phyloP scores from a whole-genome alignment of 2,113 vertebrate species.

The Dicrurus megarhynchus region DNA sequence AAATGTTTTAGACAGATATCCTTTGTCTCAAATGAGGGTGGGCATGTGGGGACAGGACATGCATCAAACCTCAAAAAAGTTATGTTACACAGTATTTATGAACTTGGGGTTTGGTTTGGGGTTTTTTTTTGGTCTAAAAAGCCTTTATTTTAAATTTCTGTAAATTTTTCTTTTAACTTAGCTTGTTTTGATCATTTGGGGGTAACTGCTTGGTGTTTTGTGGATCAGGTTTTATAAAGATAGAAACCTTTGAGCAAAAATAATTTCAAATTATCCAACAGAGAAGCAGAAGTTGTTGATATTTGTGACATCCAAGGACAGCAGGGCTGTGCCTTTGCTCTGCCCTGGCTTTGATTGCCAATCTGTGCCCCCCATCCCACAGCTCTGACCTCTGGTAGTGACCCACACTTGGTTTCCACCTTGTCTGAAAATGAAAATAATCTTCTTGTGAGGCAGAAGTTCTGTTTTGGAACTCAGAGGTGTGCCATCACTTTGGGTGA shows the following conservation, averaged over 20 bases:
- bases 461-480: neutral
- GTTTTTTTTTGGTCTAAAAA: neutral
- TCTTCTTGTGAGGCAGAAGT: neutral
- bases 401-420: neutral
- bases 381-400: neutral
- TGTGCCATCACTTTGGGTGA: neutral
- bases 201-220: neutral
- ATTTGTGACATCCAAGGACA: neutral
- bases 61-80: neutral
- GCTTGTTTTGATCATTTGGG: neutral
- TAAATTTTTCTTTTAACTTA: neutral
- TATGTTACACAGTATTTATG: accelerated
- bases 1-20: neutral
- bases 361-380: accelerated
- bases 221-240: neutral
- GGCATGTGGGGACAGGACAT: neutral
- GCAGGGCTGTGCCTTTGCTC: neutral
- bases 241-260: neutral
- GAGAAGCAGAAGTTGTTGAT: neutral
- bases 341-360: neutral
- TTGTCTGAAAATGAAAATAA: neutral
- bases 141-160: neutral
- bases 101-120: neutral
- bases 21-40: neutral
- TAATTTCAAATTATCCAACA: accelerated